Conservation (phyloP, 2,113 vertebrate species). For the Felis chaus region DNA sequence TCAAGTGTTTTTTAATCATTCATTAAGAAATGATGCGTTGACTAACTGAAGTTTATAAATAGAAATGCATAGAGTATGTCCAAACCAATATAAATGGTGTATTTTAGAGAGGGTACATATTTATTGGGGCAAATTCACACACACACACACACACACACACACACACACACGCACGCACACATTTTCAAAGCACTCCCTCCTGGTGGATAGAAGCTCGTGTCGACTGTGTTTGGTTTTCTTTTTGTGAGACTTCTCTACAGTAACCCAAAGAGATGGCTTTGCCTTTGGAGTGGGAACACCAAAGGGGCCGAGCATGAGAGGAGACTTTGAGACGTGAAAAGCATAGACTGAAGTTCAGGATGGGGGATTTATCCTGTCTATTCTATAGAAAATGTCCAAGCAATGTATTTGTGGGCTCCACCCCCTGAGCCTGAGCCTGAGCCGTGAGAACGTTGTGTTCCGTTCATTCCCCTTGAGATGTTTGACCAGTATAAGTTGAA, state of each 20-base stretch:
- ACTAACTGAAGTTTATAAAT: neutral
- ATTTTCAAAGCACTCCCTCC: neutral
- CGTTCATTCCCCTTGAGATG: neutral
- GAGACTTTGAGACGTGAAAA: neutral
- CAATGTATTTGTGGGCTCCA: neutral
- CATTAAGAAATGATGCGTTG: neutral
- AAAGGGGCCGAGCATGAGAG: rapidly evolving
- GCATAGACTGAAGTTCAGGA: too few species aligned
- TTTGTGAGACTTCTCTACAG: neutral
- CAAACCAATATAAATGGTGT: neutral
- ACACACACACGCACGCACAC: rapidly evolving
- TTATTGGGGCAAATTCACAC: neutral
- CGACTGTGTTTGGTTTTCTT: neutral
- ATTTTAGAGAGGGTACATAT: neutral
- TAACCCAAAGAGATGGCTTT: neutral
- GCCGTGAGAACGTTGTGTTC: rapidly evolving
- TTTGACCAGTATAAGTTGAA: neutral
- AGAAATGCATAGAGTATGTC: neutral
- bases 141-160: neutral
- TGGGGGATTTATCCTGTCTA: too few species aligned
- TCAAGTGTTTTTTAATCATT: neutral
- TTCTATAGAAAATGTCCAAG: neutral
- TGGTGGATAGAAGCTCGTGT: neutral
- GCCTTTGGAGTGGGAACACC: neutral
- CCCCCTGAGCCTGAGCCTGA: neutral